Conservation (phyloP, 2,113 vertebrate species). For the Turdus rufiventris region DNA sequence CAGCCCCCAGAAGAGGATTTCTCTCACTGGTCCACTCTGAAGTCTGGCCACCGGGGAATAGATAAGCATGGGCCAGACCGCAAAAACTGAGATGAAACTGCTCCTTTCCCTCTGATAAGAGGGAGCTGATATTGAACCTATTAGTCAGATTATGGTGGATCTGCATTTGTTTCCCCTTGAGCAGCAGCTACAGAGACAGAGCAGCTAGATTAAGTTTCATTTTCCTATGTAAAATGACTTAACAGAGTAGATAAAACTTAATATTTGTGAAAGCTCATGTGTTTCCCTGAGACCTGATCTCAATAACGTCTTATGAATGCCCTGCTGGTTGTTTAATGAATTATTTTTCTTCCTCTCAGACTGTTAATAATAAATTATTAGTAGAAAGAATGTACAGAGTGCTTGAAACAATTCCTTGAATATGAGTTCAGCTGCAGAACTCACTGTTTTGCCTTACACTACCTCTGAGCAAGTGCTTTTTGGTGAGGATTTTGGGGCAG, state of each 20-base stretch:
- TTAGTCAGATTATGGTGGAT: constrained; percentile 47
- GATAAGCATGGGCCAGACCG: neutral
- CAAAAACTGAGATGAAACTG: constrained; percentile 33
- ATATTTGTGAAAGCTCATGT: constrained; percentile 46
- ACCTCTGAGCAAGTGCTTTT: neutral
- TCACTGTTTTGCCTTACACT: neutral
- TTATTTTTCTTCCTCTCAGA: constrained; percentile 50
- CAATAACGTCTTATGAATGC: constrained; percentile 42
- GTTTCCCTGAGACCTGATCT: constrained; percentile 46
- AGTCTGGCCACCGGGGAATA: neutral
- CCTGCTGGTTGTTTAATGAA: constrained; percentile 53
- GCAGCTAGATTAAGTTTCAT: constrained; percentile 42
- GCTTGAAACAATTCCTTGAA: constrained; percentile 13
- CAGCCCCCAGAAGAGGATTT: neutral
- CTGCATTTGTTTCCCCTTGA: constrained; percentile 44
- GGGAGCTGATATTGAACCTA: constrained; percentile 18
- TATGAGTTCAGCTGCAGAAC: neutral
- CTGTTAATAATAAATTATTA: constrained; percentile 42
- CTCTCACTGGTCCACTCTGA: neutral
- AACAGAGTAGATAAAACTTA: constrained; percentile 52
- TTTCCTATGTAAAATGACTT: constrained; percentile 57
- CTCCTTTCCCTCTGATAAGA: constrained; percentile 22
- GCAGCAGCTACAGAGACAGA: constrained; percentile 24
- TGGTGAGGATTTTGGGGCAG: neutral
- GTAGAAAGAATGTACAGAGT: neutral